Base-by-base conservation (phyloP, 1,140 invertebrate genomes). In the Magallana ariakensis region DNA sequence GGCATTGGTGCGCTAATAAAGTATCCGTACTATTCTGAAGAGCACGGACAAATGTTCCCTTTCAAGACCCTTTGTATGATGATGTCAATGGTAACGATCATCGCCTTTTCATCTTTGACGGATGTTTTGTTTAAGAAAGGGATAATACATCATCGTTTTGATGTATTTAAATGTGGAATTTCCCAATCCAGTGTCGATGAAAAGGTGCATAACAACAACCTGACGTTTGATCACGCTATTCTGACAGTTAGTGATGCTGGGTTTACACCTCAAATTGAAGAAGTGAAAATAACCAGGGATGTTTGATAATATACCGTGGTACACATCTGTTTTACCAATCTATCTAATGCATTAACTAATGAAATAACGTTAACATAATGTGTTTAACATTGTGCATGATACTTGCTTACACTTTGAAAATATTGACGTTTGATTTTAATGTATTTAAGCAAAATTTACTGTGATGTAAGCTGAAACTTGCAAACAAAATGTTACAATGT, bases 11-110 rank as follows among this genome's bases (percentile, higher is more conserved):
- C 98, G 0, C 92, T 98, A 15, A 98, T 99, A 80, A 96, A 97
- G 91, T 99, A 97, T 95, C 98, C 98, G 0, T 97, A 97, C 22
- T 99, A 96, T 95, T 96, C 98, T 91, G 96, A 96, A 15, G 96
- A 95, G 62, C 95, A 95, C 0, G 88, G 94, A 13, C 98, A 99
- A 94, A 95, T 94, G 75, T 96, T 95, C 87, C 95, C 95, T 7
- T 95, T 94, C 89, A 94, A 95, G 89, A 95, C 95, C 57, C 90
- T 95, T 10, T 91, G 94, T 54, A 96, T 96, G 95, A 84, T 97
- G n/a, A 92, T 96, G 2, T 96, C 96, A 7, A 95, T 99, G 58
- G 93, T 96, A 62, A 98, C 93, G 9, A 93, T 95, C 13, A 83
- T 95, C 13, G 33, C 57, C 8, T 91, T 95, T 10, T 95, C 95